phyloP scores from a whole-genome alignment of 2,797 vertebrate species.

The Pogonophryne albipinna region DNA sequence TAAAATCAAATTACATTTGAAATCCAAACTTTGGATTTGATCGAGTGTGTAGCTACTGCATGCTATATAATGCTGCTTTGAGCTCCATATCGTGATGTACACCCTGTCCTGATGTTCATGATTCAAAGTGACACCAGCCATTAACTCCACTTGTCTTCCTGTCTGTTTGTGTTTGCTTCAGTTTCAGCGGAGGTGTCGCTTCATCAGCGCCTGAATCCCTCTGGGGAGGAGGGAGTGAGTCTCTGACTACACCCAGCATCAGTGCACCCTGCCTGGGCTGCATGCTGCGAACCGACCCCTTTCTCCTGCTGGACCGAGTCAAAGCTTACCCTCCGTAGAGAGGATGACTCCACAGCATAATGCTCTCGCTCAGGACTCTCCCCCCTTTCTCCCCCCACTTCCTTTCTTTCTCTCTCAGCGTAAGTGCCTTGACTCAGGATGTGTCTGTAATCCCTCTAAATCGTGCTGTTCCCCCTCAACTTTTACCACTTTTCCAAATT shows the following conservation, averaged over 20 bases:
- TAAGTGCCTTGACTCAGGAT: constrained; percentile 79
- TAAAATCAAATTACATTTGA: no score
- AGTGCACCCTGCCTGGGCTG: constrained; percentile 27
- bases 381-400: not conserved
- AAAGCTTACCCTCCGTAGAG: constrained; percentile 31
- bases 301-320: constrained; percentile 59
- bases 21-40: no score
- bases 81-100: constrained; percentile 8
- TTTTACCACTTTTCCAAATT: constrained; percentile 34
- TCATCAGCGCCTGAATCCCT: constrained; percentile 53
- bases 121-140: constrained; percentile 32
- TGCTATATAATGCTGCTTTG: constrained; percentile 11
- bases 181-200: constrained; percentile 66
- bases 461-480: constrained; percentile 42
- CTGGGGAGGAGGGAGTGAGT: constrained; percentile 18
- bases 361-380: constrained; percentile 46
- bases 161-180: constrained; percentile 58
- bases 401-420: constrained; percentile 43
- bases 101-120: not conserved
- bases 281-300: constrained; percentile 34
- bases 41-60: not conserved
- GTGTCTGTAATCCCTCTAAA: constrained; percentile 51
- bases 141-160: constrained; percentile 36
- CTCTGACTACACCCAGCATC: constrained; percentile 34
- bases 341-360: constrained; percentile 42